Conservation (phyloP, 2,797 vertebrate genomes). For the Scyliorhinus canicula region DNA sequence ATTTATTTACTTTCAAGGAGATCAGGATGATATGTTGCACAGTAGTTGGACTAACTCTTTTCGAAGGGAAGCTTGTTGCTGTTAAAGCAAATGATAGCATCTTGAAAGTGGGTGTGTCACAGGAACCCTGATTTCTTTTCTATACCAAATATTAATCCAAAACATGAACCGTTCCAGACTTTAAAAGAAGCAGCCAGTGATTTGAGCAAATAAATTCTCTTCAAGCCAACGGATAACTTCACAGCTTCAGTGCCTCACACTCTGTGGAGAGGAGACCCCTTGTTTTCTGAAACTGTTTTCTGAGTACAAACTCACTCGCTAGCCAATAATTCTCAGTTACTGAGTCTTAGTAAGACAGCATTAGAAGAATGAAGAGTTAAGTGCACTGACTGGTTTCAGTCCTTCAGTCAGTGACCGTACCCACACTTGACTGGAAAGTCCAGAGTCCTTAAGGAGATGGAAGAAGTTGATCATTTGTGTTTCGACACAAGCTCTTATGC, state of each 20-base stretch:
- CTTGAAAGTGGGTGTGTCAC: neutral
- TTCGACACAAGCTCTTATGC: neutral
- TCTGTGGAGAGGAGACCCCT: neutral
- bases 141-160: neutral
- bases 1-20: neutral
- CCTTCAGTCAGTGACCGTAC: no score
- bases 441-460: no score
- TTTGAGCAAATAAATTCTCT: neutral
- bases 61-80: neutral
- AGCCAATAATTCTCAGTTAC: neutral
- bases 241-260: neutral
- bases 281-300: neutral
- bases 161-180: neutral
- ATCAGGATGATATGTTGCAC: neutral
- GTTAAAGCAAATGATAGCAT: neutral
- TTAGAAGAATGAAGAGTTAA: neutral
- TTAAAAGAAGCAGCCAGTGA: neutral
- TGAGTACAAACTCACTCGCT: neutral
- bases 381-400: no score
- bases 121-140: neutral
- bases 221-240: neutral
- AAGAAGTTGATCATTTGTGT: no score
- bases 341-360: neutral
- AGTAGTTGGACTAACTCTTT: neutral
- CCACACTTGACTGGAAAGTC: no score